Evolutionary conservation across 2,113 vertebrate genomes (phyloP).

Genomic region (Hypomesus transpacificus): DNA sequence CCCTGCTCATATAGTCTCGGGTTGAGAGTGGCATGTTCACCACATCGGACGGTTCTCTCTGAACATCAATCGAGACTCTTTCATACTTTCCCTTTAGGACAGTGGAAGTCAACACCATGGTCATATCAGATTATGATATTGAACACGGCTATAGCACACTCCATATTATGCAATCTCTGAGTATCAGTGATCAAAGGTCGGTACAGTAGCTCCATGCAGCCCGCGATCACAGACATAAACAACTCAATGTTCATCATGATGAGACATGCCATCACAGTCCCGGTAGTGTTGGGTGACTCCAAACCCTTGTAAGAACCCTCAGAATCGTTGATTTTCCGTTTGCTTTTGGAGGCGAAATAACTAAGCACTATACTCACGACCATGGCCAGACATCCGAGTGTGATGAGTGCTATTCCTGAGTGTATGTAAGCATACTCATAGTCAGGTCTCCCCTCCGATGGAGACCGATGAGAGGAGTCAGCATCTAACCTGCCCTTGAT

Average conservation of each 20-base stretch:
- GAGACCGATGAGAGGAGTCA: background rate
- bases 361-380: background rate
- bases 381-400: background rate
- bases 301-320: background rate
- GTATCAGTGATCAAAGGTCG: background rate
- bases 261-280: background rate
- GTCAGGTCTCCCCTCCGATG: background rate
- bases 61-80: background rate
- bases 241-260: background rate
- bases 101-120: slow-evolving; percentile 2
- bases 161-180: background rate
- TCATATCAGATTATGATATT: slow-evolving; percentile 8
- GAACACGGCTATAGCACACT: slow-evolving; percentile 7
- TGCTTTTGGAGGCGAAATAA: background rate
- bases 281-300: background rate
- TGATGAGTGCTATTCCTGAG: background rate
- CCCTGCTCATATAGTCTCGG: background rate
- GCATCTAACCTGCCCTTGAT: background rate
- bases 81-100: background rate
- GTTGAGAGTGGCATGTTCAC: background rate
- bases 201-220: background rate
- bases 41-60: background rate
- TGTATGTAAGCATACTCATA: background rate
- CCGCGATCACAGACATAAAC: background rate
- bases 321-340: background rate